Evolutionary conservation across 2,888 invertebrate genomes (phyloP).

Genomic region (Acrobasis consociella): DNA sequence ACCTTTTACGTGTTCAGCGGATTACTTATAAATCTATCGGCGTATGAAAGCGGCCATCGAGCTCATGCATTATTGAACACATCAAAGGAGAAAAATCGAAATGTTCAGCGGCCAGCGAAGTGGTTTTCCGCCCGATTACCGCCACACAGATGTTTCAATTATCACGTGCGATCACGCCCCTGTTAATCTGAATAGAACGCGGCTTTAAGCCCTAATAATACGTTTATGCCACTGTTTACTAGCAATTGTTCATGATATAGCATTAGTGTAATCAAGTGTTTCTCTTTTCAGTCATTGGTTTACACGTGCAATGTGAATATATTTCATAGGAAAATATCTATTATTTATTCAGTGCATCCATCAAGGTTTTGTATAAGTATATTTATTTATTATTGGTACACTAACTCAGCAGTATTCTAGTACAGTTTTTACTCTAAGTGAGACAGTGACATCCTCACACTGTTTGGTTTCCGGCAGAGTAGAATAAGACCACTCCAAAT

Average conservation of each 20-base stretch:
- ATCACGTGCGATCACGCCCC: slow-evolving; percentile 52
- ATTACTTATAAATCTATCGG: slow-evolving; percentile 37
- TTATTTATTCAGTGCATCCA: too few species aligned
- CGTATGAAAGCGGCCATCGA: slow-evolving; percentile 50
- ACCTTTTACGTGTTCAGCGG: slow-evolving; percentile 23
- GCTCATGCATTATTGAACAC: slow-evolving; percentile 80
- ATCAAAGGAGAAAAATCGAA: slow-evolving; percentile 83
- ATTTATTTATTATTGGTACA: too few species aligned
- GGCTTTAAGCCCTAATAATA: slow-evolving; percentile 7
- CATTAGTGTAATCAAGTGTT: background rate
- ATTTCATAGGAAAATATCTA: too few species aligned
- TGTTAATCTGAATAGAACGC: slow-evolving; percentile 23
- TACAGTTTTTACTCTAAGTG: too few species aligned
- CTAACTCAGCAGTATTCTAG: too few species aligned
- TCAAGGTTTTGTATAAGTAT: too few species aligned
- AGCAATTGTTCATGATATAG: background rate
- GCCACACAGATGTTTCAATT: slow-evolving; percentile 70
- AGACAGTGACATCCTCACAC: too few species aligned
- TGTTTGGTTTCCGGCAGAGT: too few species aligned
- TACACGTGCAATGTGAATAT: background rate
- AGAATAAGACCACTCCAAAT: too few species aligned
- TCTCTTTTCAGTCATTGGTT: background rate
- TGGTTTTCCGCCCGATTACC: slow-evolving; percentile 77
- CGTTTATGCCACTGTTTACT: background rate
- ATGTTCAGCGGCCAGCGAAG: slow-evolving; percentile 77